Base-by-base conservation (phyloP, 2,797 vertebrate species). In the Avahi laniger region DNA sequence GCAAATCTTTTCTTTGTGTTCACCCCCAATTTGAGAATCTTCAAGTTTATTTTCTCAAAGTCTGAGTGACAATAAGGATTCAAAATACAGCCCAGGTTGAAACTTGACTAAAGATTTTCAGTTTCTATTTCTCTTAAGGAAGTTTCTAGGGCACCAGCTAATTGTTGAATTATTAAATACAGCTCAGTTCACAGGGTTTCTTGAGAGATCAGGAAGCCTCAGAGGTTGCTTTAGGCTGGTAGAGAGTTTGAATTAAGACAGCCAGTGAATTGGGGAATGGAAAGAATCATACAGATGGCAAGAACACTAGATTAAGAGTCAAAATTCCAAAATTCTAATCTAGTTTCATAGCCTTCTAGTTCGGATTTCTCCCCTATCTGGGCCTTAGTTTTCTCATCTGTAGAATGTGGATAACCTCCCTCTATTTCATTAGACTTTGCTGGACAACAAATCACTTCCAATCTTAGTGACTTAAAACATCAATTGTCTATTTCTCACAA, bases 61-160 rank as follows among this genome's bases (percentile, higher is more conserved):
- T 79, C 79, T 69, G 26, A 94, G 12, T 87, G 63, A 96, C 52
- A 94, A 76, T 30, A 94, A 63, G 46, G 78, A 96, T 95, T 85
- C 75, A 92, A 93, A 93, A 57, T 59, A 92, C 28, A 95, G 84
- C 28, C 38, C 30, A 87, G 72, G 15, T 28, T 61, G 63, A 96
- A 93, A 96, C 38, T 10, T 33, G 18, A 50, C 92, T 82, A 26
- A 92, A 91, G 82, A 82, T 54, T 83, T 88, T 90, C 46, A 24
- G 89, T 95, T 97, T 97, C 89, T 96, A 11, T 63, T 96, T 92
- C 76, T 30, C 81, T 85, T 78, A 59, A 90, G 80, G 81, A 78
- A 95, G 46, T 91, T 93, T 89, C 67, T 96, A 87, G 20, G 91
- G 15, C 12, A 72, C 30, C n/a, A 2, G 61, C 75, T 96, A 96